Conservation (phyloP, 2,888 invertebrate genomes). For the Bruchidius siliquastri region DNA sequence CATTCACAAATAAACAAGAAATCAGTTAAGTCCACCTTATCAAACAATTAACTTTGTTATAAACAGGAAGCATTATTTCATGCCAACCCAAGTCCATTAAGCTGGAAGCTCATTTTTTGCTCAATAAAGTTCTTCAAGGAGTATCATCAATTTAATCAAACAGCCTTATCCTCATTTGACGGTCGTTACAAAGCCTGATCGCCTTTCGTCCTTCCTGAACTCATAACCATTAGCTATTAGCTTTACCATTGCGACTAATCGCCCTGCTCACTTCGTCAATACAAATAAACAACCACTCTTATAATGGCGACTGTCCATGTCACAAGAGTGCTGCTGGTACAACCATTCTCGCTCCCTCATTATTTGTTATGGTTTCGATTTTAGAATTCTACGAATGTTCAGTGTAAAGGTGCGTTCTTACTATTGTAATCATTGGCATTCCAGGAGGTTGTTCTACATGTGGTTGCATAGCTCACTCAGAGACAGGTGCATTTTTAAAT, state of each 20-base stretch:
- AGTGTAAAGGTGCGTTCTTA: slow-evolving; percentile 34
- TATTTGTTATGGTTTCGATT: slow-evolving; percentile 42
- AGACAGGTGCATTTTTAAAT: no score
- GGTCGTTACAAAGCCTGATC: background rate
- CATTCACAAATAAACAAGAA: background rate
- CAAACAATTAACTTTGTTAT: background rate
- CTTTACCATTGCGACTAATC: background rate
- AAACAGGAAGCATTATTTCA: background rate
- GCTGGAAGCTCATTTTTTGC: background rate
- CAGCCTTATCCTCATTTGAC: background rate
- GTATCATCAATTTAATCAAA: background rate
- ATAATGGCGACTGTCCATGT: background rate
- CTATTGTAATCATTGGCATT: slow-evolving; percentile 7
- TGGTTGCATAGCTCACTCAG: background rate
- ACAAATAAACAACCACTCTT: background rate
- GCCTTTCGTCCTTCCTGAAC: background rate
- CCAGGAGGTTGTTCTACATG: background rate
- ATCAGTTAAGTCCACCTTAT: background rate
- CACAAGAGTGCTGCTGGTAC: background rate
- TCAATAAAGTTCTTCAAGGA: background rate
- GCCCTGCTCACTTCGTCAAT: background rate
- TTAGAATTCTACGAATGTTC: slow-evolving; percentile 40
- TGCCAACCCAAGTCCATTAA: background rate
- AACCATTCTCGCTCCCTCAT: slow-evolving; percentile 27
- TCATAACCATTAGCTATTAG: background rate